Evolutionary conservation across 30 jellyfish, hydroid and myxozoan genomes (phyloP).

Genomic region (Hydra vulgaris): DNA sequence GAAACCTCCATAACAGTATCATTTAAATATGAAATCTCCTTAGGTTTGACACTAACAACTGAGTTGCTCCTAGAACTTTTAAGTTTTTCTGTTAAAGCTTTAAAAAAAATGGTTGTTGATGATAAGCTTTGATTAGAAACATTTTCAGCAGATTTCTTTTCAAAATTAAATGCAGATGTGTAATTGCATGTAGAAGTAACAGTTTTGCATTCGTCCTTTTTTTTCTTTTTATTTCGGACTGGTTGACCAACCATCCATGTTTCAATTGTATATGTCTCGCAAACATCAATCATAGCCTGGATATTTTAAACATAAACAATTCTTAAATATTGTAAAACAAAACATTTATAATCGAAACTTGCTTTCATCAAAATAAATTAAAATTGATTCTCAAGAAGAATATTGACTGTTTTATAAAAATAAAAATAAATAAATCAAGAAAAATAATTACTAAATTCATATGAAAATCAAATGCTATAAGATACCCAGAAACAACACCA

Average conservation of each 20-base stretch:
- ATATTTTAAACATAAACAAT: neutral
- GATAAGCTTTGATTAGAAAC: neutral
- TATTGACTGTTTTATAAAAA: too few relatives aligned
- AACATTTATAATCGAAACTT: neutral
- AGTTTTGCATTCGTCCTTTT: neutral
- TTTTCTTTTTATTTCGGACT: neutral
- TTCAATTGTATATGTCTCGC: slow-evolving; percentile 65
- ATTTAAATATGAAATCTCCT: neutral
- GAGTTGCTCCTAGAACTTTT: neutral
- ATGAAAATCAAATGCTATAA: slow-evolving; percentile 87
- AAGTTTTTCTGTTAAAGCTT: neutral
- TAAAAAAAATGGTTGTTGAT: neutral
- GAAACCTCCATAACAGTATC: neutral
- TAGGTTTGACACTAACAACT: neutral
- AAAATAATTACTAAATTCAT: slow-evolving; percentile 66
- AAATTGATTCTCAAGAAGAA: too few relatives aligned
- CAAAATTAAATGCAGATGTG: neutral
- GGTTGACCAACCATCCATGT: slow-evolving; percentile 38
- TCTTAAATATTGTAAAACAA: neutral
- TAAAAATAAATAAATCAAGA: too few relatives aligned
- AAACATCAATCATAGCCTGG: slow-evolving; percentile 97
- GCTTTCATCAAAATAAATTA: too few relatives aligned
- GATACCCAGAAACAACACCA: slow-evolving; percentile 73
- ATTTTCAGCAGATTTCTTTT: neutral
- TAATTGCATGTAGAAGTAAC: neutral